Base-by-base conservation (phyloP, 2,113 vertebrate species). In the Neomonachus schauinslandi region DNA sequence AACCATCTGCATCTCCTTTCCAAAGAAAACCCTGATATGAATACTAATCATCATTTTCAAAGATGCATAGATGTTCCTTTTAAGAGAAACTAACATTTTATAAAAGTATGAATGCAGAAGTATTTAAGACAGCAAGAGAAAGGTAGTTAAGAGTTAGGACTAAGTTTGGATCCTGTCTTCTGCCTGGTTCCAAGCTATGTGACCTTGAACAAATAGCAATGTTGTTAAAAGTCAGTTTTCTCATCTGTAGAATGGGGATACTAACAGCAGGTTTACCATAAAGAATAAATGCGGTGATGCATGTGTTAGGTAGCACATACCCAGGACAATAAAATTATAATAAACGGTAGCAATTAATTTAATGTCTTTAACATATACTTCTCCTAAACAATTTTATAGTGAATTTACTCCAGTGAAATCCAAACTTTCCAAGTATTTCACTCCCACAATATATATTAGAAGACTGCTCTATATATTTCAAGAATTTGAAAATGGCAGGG, bases 401-500 rank as follows among this genome's bases (percentile, higher is more conserved):
- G 74, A 76, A 71, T 42, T 53, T 6, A 53, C 39, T 42, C 49
- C 22, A n/a, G 4, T 49, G 18, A 63, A 96, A 77, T 61, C 49
- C 95, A 86, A 93, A 86, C 9, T 92, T 39, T 67, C 39, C 14
- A 53, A 46, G 63, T 36, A 59, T 59, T 96, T 85, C 77, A 59
- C 22, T 61, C 31, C 81, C 57, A 94, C 42, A 89, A 85, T 79
- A 85, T 39, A 63, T 57, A 39, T 81, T 80, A 76, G 77, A 96
- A 69, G 11, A 59, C 65, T 28, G 7, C 77, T 65, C 84, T 76
- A 28, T 7, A 22, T 22, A 83, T n/a, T 36, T 57, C 26, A 84
- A 33, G 6, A 74, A 92, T 36, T 90, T 57, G 13, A 87, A 90
- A 92, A 82, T 77, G 94, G 90, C 83, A 91, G 61, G 74, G 55